Evolutionary conservation across 2,113 vertebrate species (phyloP), one percentile per base, ranked within the genome.

Genomic region (Ceyx margarethae): DNA sequence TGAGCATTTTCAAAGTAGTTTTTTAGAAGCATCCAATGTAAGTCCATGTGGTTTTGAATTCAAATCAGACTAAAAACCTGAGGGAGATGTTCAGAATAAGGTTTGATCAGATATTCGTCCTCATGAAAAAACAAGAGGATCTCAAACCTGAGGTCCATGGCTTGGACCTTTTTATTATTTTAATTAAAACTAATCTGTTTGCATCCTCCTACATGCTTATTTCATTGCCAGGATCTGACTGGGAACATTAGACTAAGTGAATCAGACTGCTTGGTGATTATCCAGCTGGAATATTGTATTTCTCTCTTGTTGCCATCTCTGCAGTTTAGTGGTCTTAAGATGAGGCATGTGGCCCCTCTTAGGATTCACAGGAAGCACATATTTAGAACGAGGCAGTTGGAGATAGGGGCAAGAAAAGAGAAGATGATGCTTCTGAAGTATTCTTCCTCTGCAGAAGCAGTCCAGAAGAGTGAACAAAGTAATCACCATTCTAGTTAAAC

Each of bases 181-280:
- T 93, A 96, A 96, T 93, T 91, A 95, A 95, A 94, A 92, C 72
- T 85, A 85, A 92, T 94, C 75, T 64, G 65, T 92, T 93, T 87
- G 79, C 72, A 78, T 82, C 73, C 65, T 87, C 87, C 91, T 94
- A 92, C 92, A 93, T 57, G 73, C 48, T 93, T 95, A 84, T 93
- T 95, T 93, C 91, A 83, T 87, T 93, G 94, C 91, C 91, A 91
- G 92, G 65, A 87, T 96, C 92, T 94, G 85, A 94, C 91, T 93
- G 87, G 66, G 95, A 95, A 72, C 93, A 87, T 95, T 94, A 91
- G 82, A 81, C 88, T 94, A 94, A 95, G 87, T 92, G 94, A 96
- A 91, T 95, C 87, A 96, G 87, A 93, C 84, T 95, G 65, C 87
- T 94, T 89, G 87, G 79, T 94, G 91, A 71, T 91, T 87, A 96